Evolutionary conservation across 1,140 invertebrate species (phyloP).

Genomic region (Panagrolaimus sp.): DNA sequence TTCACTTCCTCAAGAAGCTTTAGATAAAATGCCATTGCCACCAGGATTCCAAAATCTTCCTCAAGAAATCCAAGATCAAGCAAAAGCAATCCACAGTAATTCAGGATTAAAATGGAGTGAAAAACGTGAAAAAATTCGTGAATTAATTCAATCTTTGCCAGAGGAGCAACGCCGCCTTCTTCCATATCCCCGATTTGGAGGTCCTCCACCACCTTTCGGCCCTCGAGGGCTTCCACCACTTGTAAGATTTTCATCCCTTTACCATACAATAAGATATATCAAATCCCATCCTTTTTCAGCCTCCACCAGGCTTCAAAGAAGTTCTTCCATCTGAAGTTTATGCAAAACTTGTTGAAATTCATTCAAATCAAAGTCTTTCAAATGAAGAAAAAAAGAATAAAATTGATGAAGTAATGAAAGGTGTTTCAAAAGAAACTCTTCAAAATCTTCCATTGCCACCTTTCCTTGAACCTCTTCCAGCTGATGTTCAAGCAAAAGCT

Average conservation of each 20-base stretch:
- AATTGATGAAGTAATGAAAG: constrained; percentile 2
- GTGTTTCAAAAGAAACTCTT: background rate
- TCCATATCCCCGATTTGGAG: background rate
- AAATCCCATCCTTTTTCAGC: constrained; percentile 20
- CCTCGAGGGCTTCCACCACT: constrained; percentile 1
- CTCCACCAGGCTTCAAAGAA: constrained; percentile 38
- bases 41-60: constrained; percentile 5
- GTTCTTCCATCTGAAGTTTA: constrained; percentile 33
- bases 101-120: background rate
- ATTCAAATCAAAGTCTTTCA: background rate
- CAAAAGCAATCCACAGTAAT: constrained; percentile 13
- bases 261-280: background rate
- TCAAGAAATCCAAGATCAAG: background rate
- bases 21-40: constrained; percentile 19
- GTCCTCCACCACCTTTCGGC: background rate
- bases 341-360: constrained; percentile 25
- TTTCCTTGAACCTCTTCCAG: background rate
- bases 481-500: constrained; percentile 7
- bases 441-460: constrained; percentile 9
- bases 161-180: background rate
- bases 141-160: constrained; percentile 19
- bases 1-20: background rate
- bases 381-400: background rate
- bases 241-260: background rate
- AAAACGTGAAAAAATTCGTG: constrained; percentile 19